Percentiles rank a stretch among this genome's conserved stretches.
Conservation (phyloP, 2,113 vertebrate genomes). For the Oryzias celebensis region DNA sequence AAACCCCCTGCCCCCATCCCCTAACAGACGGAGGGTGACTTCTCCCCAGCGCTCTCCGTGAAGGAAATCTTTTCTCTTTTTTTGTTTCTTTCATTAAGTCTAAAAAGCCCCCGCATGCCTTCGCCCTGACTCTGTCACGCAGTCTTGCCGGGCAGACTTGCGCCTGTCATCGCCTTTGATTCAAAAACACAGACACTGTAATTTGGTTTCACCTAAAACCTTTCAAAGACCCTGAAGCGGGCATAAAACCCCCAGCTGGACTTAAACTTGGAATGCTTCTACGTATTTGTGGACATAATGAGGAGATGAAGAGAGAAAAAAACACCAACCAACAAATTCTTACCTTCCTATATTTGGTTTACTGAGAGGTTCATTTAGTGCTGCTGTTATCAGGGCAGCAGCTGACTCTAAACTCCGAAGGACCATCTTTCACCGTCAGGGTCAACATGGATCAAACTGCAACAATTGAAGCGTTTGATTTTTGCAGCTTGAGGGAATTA, state of each 20-base stretch:
- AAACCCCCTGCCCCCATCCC: conserved; percentile 22
- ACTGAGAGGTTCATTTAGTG: conserved; percentile 42
- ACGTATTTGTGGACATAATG: conserved; percentile 17
- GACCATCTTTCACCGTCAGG: conserved; percentile 16
- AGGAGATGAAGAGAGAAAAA: conserved; percentile 6
- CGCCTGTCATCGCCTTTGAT: conserved; percentile 60
- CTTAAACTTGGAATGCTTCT: conserved; percentile 19
- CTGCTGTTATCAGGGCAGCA: conserved; percentile 40
- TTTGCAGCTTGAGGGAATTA: background rate
- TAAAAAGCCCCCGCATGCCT: conserved; percentile 60
- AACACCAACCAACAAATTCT: conserved; percentile 22
- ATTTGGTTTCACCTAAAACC: conserved; percentile 57
- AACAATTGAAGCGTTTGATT: background rate
- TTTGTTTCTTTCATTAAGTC: conserved; percentile 47
- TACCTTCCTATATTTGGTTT: conserved; percentile 33
- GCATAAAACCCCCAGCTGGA: conserved; percentile 45
- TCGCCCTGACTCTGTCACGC: conserved; percentile 54
- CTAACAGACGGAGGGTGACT: conserved; percentile 26
- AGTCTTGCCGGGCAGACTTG: conserved; percentile 36
- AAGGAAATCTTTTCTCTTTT: conserved; percentile 50
- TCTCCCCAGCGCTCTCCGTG: conserved; percentile 33
- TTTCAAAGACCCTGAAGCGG: conserved; percentile 48
- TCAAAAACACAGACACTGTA: conserved; percentile 46
- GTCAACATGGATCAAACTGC: conserved; percentile 12
- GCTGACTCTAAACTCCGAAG: conserved; percentile 33